These are phyloP conservation scores for Amphibalanus amphitrite DNA, from an alignment of 1,140 invertebrate species.

Conservation along the genomic window DNA sequence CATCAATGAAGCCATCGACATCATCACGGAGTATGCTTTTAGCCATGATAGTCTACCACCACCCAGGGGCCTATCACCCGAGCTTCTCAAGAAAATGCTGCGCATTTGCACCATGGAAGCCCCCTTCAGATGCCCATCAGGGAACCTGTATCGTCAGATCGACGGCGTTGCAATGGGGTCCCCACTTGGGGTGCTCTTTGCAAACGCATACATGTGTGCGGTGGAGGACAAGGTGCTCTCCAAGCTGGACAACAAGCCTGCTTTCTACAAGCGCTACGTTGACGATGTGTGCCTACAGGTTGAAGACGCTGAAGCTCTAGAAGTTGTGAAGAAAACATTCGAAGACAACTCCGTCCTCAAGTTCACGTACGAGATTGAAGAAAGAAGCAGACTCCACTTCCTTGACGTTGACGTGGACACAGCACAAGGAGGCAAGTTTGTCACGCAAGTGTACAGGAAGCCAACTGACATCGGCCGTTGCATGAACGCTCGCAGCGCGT, in stretches of 20 bases:
- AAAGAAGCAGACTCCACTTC: too few species aligned
- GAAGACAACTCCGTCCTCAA: too few species aligned
- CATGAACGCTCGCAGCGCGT: too few species aligned
- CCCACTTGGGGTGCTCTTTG: constrained; percentile 6
- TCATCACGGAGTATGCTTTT: constrained; percentile 3
- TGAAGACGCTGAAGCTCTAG: too few species aligned
- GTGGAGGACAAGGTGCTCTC: neutral
- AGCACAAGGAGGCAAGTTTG: too few species aligned
- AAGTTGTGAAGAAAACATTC: too few species aligned
- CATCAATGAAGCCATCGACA: constrained; percentile 7
- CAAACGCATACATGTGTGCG: neutral
- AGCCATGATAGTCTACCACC: constrained; percentile 3
- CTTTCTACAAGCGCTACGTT: neutral
- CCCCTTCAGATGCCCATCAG: neutral
- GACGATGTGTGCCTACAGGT: neutral
- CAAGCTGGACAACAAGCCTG: neutral
- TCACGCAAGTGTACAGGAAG: too few species aligned
- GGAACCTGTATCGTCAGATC: constrained; percentile 7
- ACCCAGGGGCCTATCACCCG: constrained; percentile 2
- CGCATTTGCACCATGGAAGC: neutral
- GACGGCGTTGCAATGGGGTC: constrained; percentile 8
- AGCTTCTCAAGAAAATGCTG: neutral
- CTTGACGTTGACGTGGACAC: too few species aligned
- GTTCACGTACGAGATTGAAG: too few species aligned
- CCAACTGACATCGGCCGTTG: too few species aligned